These are phyloP conservation scores for Calameuta pallipes DNA, from an alignment of 2,888 invertebrate genomes.

Conservation along the genomic window DNA sequence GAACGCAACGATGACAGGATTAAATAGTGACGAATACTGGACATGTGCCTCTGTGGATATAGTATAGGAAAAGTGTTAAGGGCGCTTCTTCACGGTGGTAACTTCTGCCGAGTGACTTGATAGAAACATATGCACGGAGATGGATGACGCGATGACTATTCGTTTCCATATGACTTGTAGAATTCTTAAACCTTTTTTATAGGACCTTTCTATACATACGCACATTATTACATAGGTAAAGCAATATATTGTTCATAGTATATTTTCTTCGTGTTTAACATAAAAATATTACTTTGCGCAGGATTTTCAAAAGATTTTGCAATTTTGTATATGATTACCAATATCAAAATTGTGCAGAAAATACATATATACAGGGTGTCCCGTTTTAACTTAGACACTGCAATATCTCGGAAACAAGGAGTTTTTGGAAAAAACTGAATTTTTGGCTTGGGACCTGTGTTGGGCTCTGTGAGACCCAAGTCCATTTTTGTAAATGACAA, in stretches of 20 bases:
- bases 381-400: too few species aligned
- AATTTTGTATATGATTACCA: background rate
- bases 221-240: background rate
- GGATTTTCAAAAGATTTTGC: background rate
- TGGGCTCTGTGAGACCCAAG: too few species aligned
- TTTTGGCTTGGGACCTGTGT: too few species aligned
- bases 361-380: background rate
- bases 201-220: background rate
- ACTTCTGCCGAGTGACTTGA: conserved; percentile 2
- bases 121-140: background rate
- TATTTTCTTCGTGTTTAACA: background rate
- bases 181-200: background rate
- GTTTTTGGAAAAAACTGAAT: too few species aligned
- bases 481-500: too few species aligned
- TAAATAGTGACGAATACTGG: conserved; percentile 14
- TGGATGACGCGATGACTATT: background rate
- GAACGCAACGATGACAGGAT: conserved; percentile 18
- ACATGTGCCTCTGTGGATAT: background rate
- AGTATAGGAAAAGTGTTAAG: background rate
- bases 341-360: background rate
- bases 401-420: too few species aligned
- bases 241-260: background rate
- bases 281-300: background rate
- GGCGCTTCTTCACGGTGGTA: conserved; percentile 1
- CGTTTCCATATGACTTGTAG: background rate